These are phyloP conservation scores for Drosophila suzukii DNA, from an alignment of 1,140 invertebrate species.

Conservation along the genomic window DNA sequence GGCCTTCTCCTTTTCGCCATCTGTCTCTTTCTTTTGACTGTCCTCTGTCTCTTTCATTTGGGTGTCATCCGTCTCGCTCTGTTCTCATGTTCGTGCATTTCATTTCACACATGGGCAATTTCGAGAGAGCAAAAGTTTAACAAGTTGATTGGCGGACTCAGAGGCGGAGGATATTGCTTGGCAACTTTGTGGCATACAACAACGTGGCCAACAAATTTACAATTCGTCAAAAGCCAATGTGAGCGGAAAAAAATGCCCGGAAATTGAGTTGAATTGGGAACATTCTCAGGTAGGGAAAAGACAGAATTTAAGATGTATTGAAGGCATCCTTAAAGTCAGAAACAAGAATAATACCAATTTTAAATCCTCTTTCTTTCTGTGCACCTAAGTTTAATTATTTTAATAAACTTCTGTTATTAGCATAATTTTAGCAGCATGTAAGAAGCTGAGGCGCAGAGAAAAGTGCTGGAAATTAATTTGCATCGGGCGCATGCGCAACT, in stretches of 20 bases:
- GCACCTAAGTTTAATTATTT: neutral
- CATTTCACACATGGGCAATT: conserved; percentile 74
- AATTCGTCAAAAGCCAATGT: conserved; percentile 28
- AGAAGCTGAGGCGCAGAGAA: conserved; percentile 15
- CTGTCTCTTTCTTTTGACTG: conserved; percentile 17
- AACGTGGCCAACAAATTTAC: conserved; percentile 25
- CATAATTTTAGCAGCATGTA: conserved; percentile 61
- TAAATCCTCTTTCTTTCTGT: neutral
- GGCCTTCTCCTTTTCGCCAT: conserved; percentile 34
- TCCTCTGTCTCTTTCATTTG: conserved; percentile 11
- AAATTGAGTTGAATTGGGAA: conserved; percentile 55
- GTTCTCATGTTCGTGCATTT: conserved; percentile 59
- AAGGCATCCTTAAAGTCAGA: too few species aligned
- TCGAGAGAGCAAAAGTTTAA: conserved; percentile 47
- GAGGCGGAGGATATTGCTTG: conserved; percentile 13
- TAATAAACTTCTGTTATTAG: conserved; percentile 46
- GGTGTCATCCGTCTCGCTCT: conserved; percentile 26
- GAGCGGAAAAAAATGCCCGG: conserved; percentile 27
- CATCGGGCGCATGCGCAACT: conserved; percentile 74
- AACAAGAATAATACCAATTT: too few species aligned
- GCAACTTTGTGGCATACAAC: conserved; percentile 39
- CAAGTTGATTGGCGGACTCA: conserved; percentile 15
- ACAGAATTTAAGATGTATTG: too few species aligned
- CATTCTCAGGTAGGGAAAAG: neutral
- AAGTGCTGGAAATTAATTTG: conserved; percentile 77